Conservation (phyloP, 2,888 invertebrate species). For the Eumerus sabulonum region DNA sequence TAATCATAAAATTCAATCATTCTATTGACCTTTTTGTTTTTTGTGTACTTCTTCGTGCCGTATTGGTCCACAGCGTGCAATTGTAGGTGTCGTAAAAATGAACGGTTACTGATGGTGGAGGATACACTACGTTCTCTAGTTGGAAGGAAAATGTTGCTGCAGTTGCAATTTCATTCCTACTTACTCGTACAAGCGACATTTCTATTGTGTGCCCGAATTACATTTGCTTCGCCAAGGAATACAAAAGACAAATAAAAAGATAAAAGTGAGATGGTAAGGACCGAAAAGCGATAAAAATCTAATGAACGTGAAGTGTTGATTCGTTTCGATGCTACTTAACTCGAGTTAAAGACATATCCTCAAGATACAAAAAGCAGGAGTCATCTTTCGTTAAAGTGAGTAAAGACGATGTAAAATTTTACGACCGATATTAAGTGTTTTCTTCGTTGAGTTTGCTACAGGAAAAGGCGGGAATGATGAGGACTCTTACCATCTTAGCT, state of each 20-base stretch:
- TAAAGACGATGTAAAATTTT: slow-evolving; percentile 51
- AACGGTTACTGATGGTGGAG: slow-evolving; percentile 38
- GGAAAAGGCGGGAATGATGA: background rate
- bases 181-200: slow-evolving; percentile 12
- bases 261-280: background rate
- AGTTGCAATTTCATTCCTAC: slow-evolving; percentile 42
- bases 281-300: slow-evolving; percentile 46
- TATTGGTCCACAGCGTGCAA: slow-evolving; percentile 37
- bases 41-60: background rate
- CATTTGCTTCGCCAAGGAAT: slow-evolving; percentile 2
- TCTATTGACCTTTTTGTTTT: slow-evolving; percentile 66
- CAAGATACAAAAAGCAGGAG: background rate
- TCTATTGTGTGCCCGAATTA: slow-evolving; percentile 44
- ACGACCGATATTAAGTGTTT: slow-evolving; percentile 32
- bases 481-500: too few relatives aligned
- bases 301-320: slow-evolving; percentile 60
- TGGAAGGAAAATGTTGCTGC: slow-evolving; percentile 22
- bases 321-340: slow-evolving; percentile 36
- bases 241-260: background rate
- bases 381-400: slow-evolving; percentile 45
- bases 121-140: slow-evolving; percentile 13
- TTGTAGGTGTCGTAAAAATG: slow-evolving; percentile 63
- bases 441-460: too few relatives aligned
- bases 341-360: slow-evolving; percentile 34
- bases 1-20: slow-evolving; percentile 70